Evolutionary conservation across 2,888 invertebrate species (phyloP), one percentile per base, ranked within the genome.

Genomic region (Cephus pulcher): DNA sequence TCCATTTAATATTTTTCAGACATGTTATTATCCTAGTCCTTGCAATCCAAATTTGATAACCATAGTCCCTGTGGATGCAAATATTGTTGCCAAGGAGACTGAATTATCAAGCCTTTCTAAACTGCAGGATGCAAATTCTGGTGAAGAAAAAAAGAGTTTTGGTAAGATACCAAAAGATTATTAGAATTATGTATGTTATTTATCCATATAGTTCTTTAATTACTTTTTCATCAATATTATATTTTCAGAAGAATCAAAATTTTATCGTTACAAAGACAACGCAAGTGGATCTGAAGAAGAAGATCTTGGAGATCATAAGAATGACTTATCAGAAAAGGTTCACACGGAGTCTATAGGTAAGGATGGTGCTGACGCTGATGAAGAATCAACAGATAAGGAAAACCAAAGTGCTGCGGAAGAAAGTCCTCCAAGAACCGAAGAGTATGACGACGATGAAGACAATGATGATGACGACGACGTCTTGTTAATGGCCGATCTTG

Each of bases 11-110:
- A 11, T 40, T 73, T 81, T 86, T 33, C 84, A 88, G 89, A 89
- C 88, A 80, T 77, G 88, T 34, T 88, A 87, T 84, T 86, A 89
- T 80, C 88, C 88, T 40, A 88, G 86, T 74, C 87, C 85, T 77
- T 84, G 87, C 74, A 93, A 92, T 84, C 91, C 92, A 35, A 93
- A 93, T 85, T 86, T 93, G 35, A 93, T 93, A 81, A 91, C 93
- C 56, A 93, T 93, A 73, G 91, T 92, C 75, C 92, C 93, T 70
- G 88, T 92, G 69, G 90, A 90, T 34, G 88, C 90, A 69, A 88
- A 89, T 78, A 74, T 84, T 69, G 83, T 87, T 56, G 23, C 56
- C 23, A 56, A 56, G 23, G 56, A 56, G 56, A 56, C 23, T 56
- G 56, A 56, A 56, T 56, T 56, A 56, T 56, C 56, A 6, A 56